Conservation (phyloP, 1,140 invertebrate species). For the Scaptomyza graminum region DNA sequence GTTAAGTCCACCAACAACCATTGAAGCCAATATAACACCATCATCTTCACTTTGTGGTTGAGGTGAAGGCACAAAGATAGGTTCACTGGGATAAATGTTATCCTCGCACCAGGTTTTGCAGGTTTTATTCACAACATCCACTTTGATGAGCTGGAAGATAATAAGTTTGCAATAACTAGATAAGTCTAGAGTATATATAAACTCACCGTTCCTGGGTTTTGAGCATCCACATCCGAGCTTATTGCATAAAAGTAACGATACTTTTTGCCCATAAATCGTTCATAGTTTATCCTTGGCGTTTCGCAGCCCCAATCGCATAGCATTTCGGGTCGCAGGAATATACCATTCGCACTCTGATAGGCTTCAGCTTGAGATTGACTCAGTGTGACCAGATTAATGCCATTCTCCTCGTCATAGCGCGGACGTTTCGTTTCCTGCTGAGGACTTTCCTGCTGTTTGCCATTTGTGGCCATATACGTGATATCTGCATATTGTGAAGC, state of each 20-base stretch:
- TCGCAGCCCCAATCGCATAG: constrained; percentile 92
- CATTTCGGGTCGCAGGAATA: constrained; percentile 87
- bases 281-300: constrained; percentile 92
- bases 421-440: constrained; percentile 20
- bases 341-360: constrained; percentile 84
- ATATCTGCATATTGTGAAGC: constrained; percentile 72
- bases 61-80: constrained; percentile 91
- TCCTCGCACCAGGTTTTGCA: constrained; percentile 89
- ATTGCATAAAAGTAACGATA: constrained; percentile 96
- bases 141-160: constrained; percentile 89
- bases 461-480: constrained; percentile 66
- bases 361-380: constrained; percentile 85
- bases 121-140: constrained; percentile 88
- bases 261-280: constrained; percentile 85
- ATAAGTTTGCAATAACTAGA: neutral
- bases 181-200: neutral
- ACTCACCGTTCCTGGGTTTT: constrained; percentile 91
- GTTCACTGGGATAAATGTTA: constrained; percentile 93
- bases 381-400: constrained; percentile 84
- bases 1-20: constrained; percentile 87
- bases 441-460: constrained; percentile 30
- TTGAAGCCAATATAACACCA: constrained; percentile 88
- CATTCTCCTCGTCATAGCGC: constrained; percentile 34
- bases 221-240: constrained; percentile 92
- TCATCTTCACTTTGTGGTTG: constrained; percentile 91